phyloP scores from a whole-genome alignment of 2,113 vertebrate species.

The Cyprinus carpio region DNA sequence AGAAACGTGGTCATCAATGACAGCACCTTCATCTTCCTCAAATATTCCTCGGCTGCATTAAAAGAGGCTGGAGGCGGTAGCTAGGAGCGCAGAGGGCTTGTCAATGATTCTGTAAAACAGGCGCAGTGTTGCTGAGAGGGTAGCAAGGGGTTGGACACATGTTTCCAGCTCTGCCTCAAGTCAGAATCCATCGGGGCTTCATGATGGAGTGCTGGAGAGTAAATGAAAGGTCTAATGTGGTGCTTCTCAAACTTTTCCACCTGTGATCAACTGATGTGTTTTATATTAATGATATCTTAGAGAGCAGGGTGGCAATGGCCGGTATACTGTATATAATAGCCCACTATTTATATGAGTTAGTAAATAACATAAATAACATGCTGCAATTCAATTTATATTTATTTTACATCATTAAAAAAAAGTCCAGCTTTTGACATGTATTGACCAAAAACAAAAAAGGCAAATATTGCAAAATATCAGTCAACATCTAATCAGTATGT shows the following conservation, averaged over 20 bases:
- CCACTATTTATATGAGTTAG: too few species aligned
- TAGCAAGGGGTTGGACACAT: constrained; percentile 64
- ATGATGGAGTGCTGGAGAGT: constrained; percentile 58
- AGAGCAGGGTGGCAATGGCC: neutral
- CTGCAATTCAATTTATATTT: too few species aligned
- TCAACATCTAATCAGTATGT: too few species aligned
- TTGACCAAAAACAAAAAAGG: too few species aligned
- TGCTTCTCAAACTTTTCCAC: neutral
- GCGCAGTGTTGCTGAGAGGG: constrained; percentile 49
- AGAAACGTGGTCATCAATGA: constrained; percentile 54
- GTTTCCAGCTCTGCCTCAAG: constrained; percentile 56
- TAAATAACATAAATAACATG: too few species aligned
- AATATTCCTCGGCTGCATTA: constrained; percentile 38
- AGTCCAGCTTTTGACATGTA: too few species aligned
- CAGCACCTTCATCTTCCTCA: constrained; percentile 38
- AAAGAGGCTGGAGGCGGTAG: constrained; percentile 48
- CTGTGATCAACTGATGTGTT: neutral
- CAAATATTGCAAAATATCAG: too few species aligned
- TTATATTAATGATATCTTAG: neutral
- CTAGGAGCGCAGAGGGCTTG: constrained; percentile 47
- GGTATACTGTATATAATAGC: too few species aligned
- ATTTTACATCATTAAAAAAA: too few species aligned
- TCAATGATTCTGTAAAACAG: constrained; percentile 57
- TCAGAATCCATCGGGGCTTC: constrained; percentile 51
- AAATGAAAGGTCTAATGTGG: constrained; percentile 36